These are phyloP conservation scores for Tragulus kanchil DNA, from an alignment of 2,113 vertebrate species.

Conservation along the genomic window DNA sequence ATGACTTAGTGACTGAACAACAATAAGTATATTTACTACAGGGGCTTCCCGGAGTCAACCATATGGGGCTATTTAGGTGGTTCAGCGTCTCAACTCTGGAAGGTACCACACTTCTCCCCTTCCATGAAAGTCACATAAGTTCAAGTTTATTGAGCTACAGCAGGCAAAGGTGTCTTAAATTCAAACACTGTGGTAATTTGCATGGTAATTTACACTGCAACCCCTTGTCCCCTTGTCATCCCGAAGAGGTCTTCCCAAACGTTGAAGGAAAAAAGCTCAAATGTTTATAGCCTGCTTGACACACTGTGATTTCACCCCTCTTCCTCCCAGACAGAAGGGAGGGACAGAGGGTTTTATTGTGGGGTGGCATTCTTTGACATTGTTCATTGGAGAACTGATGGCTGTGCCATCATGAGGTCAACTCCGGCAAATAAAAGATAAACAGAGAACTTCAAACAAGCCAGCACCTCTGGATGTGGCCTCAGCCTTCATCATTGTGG, in stretches of 20 bases:
- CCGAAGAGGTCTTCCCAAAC: constrained; percentile 62
- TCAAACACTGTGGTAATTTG: constrained; percentile 74
- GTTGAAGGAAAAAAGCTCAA: constrained; percentile 64
- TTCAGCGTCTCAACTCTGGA: not conserved
- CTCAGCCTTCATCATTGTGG: not conserved
- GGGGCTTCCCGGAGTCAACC: not conserved
- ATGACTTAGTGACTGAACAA: no score
- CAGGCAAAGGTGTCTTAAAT: constrained; percentile 64
- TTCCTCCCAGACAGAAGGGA: constrained; percentile 61
- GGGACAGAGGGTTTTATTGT: constrained; percentile 47
- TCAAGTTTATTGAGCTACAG: constrained; percentile 6
- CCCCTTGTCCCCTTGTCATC: constrained; percentile 75
- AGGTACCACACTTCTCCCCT: not conserved
- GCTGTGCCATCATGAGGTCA: no score
- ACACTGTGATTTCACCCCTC: constrained; percentile 59
- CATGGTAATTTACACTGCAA: constrained; percentile 74
- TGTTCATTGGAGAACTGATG: not conserved
- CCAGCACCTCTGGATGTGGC: not conserved
- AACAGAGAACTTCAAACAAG: not conserved
- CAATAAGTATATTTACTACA: no score
- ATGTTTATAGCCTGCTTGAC: constrained; percentile 65
- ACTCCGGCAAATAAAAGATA: not conserved
- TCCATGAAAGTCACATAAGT: constrained; percentile 13
- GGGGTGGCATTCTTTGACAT: constrained; percentile 57
- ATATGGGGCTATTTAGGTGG: not conserved